Base-by-base conservation (phyloP, 2,888 invertebrate species). In the Cryptocephalus primarius region DNA sequence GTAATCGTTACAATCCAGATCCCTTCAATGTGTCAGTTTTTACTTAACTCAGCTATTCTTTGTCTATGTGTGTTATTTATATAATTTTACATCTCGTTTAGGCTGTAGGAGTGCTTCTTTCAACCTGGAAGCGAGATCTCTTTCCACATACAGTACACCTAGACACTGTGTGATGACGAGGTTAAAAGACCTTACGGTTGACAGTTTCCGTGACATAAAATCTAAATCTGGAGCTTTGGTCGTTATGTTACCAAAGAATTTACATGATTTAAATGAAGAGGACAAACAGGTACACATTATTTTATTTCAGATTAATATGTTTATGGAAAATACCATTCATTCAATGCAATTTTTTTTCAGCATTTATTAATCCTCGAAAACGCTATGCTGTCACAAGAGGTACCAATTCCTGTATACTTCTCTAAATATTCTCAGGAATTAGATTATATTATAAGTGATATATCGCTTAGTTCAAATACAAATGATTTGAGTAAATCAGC, bases 321-420 rank as follows among this genome's bases (percentile, higher is more conserved):
- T 48, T 32, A 6, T 31, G n/a, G 41, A 32, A 32, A 11, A 39
- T 39, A 40, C 13, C n/a, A n/a, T 6, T 11, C 3, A 36, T 40
- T 40, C 10, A 6, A 10, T 40, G 14, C 39, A 39, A 39, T 4
- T 40, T 10, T 40, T 68, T 32, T 66, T 44, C 39, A 88, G 84
- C 83, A 85, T 61, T 77, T 90, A 47, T 75, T 82, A 66, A 70
- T 80, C 10, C 68, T 95, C 43, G 95, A 96, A 69, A 82, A 84
- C 70, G 82, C 83, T 3, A 83, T 93, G 77, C 71, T 88, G 55
- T 46, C 49, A 13, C 85, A 89, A 56, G 87, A 91, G 60, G 79
- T 85, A 9, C 74, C 78, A 22, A 83, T 91, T 45, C 94, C 95
- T 0, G 86, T 94, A 2, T 96, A 93, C 70, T 92, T 96, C 62